Conservation (phyloP, 2,113 vertebrate species). For the Cavia porcellus region DNA sequence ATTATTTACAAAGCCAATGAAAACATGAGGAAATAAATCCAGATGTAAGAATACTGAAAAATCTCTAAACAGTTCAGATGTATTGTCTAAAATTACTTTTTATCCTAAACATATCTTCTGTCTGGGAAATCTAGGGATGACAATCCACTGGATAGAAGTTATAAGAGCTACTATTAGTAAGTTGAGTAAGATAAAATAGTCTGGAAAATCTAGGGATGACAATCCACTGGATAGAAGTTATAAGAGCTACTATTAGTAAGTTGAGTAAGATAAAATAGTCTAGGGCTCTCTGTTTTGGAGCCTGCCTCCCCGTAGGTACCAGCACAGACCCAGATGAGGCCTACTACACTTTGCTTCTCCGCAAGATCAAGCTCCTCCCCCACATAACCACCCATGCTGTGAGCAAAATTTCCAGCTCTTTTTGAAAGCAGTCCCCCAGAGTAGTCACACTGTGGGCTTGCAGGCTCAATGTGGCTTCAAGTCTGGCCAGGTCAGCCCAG, state of each 20-base stretch:
- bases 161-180: slow-evolving; percentile 24
- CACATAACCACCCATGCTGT: not conserved
- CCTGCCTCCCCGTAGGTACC: not conserved
- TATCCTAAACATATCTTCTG: slow-evolving; percentile 6
- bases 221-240: not conserved
- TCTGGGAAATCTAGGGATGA: not conserved
- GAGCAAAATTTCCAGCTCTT: not conserved
- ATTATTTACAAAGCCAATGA: not conserved
- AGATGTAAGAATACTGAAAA: slow-evolving; percentile 25
- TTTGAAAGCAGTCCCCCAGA: not conserved
- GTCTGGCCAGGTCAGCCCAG: not conserved
- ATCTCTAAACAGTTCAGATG: not conserved
- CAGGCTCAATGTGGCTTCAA: not conserved
- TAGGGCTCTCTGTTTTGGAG: not conserved
- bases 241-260: slow-evolving; percentile 42
- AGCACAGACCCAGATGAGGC: not conserved
- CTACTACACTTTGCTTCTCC: not conserved
- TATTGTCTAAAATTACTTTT: not conserved
- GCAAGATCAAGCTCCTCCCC: not conserved
- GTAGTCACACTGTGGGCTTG: not conserved
- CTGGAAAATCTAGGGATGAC: not conserved
- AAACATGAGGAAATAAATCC: not conserved
- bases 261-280: not conserved
- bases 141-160: not conserved
- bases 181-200: not conserved